Conservation (phyloP, 2,888 invertebrate genomes). For the Anthoptus insignis region DNA sequence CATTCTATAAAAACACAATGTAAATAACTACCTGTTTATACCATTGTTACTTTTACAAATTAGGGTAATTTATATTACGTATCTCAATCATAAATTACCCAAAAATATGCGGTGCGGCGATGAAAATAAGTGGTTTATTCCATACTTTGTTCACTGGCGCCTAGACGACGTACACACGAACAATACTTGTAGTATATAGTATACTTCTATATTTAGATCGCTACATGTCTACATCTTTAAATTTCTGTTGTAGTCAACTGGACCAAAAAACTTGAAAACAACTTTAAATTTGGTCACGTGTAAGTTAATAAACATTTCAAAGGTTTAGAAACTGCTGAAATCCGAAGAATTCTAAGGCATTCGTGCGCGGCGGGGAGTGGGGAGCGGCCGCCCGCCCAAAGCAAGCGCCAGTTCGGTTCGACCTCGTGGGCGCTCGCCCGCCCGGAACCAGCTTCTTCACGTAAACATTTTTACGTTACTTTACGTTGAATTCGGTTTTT, state of each 20-base stretch:
- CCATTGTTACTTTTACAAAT: too few species aligned
- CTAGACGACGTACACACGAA: not conserved
- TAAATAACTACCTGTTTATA: too few species aligned
- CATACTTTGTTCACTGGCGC: not conserved
- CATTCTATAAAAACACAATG: too few species aligned
- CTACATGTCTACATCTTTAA: too few species aligned
- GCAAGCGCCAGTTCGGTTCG: slow-evolving; percentile 56
- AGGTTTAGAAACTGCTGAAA: slow-evolving; percentile 48
- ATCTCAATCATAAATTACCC: too few species aligned
- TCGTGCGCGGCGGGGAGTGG: slow-evolving; percentile 67
- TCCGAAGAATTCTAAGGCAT: slow-evolving; percentile 53
- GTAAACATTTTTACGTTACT: slow-evolving; percentile 58
- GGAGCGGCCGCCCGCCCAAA: slow-evolving; percentile 74
- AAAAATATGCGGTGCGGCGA: not conserved
- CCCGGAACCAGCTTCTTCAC: slow-evolving; percentile 46
- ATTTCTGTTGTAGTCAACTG: too few species aligned
- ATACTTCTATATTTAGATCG: slow-evolving; percentile 1
- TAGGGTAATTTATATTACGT: too few species aligned
- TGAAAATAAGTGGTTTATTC: not conserved
- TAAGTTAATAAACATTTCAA: slow-evolving; percentile 40
- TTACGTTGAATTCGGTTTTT: slow-evolving; percentile 45
- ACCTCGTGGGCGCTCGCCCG: slow-evolving; percentile 52
- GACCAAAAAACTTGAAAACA: too few species aligned
- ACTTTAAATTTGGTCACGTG: not conserved
- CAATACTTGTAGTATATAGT: not conserved